A percentile compares a stretch with the other conserved stretches of the same genome.
phyloP scores from a whole-genome alignment of 2,888 invertebrate species.

The Drosophila emarginata region DNA sequence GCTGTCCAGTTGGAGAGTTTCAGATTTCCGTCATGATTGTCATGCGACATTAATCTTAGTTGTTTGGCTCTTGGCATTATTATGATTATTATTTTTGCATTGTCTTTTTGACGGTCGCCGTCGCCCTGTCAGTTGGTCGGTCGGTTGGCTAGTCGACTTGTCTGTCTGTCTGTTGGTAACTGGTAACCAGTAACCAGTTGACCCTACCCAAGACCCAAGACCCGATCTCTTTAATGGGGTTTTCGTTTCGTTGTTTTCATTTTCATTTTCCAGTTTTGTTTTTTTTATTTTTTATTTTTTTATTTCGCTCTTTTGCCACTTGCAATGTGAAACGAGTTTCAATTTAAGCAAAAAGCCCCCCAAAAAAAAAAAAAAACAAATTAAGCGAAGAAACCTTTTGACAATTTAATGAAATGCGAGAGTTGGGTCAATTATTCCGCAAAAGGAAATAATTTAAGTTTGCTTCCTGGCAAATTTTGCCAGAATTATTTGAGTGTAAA shows the following conservation, averaged over 20 bases:
- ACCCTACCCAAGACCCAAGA: constrained; percentile 31
- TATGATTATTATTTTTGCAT: constrained; percentile 63
- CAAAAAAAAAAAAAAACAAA: constrained; percentile 8
- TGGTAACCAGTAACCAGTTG: constrained; percentile 40
- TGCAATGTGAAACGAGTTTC: constrained; percentile 36
- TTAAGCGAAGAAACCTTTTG: constrained; percentile 15
- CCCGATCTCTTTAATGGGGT: constrained; percentile 28
- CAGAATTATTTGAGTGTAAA: background rate
- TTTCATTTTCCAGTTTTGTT: constrained; percentile 32
- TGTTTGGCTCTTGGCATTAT: constrained; percentile 45
- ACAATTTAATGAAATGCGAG: constrained; percentile 20
- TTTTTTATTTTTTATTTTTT: constrained; percentile 12
- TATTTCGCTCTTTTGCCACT: no score
- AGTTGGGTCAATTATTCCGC: background rate
- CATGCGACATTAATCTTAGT: constrained; percentile 71
- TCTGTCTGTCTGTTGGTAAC: background rate
- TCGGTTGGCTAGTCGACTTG: constrained; percentile 11
- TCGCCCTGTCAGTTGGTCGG: constrained; percentile 13
- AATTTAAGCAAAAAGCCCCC: background rate
- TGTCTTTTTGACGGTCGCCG: constrained; percentile 43
- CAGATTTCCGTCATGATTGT: constrained; percentile 74
- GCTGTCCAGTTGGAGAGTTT: constrained; percentile 51
- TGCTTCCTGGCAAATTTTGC: background rate
- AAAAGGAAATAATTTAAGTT: background rate
- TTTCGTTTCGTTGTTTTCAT: constrained; percentile 36